Evolutionary conservation across 2,113 vertebrate genomes (phyloP).

Genomic region (Aix galericulata): DNA sequence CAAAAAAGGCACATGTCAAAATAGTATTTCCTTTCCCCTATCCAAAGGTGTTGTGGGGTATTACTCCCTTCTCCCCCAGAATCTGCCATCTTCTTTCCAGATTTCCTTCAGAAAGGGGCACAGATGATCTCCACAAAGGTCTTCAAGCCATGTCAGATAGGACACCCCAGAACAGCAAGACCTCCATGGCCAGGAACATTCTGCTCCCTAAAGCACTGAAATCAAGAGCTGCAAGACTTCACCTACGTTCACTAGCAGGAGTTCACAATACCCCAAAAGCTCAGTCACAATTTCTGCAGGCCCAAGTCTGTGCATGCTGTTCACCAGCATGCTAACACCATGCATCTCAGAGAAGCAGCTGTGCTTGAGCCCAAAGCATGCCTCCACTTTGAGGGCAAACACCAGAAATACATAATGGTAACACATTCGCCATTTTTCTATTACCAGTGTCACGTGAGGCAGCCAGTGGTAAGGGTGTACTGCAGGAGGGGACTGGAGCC

Average conservation of each 20-base stretch:
- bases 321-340: too few species aligned
- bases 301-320: neutral
- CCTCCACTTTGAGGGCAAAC: neutral
- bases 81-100: neutral
- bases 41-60: neutral
- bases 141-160: neutral
- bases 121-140: neutral
- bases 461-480: neutral
- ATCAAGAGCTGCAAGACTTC: neutral
- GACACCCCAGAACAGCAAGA: neutral
- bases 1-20: rapidly evolving
- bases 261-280: neutral
- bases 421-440: neutral
- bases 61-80: neutral
- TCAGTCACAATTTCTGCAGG: neutral
- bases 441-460: neutral
- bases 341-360: neutral
- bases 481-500: neutral
- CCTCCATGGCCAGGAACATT: neutral
- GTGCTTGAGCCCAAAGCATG: neutral
- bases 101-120: neutral
- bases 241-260: neutral
- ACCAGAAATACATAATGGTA: neutral
- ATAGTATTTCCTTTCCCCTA: rapidly evolving
- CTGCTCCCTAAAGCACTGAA: neutral